Evolutionary conservation across 1,140 invertebrate genomes (phyloP), one percentile per base, ranked within the genome.

Genomic region (Mizuhopecten yessoensis): DNA sequence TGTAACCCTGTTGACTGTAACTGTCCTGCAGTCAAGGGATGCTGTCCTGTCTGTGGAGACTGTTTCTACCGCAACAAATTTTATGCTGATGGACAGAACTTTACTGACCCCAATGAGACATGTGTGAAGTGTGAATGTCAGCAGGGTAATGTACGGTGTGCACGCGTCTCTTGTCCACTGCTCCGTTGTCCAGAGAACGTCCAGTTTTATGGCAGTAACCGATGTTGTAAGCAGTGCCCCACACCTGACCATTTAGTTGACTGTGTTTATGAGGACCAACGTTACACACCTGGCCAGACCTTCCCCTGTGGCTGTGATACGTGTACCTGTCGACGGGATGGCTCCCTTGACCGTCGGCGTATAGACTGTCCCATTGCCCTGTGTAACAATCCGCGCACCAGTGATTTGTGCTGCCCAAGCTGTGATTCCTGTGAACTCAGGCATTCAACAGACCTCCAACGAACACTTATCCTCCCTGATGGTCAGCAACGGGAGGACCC

Each of bases 161-260:
- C 92, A 20, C 90, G 86, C 0, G 89, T 92, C 2, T 88, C 91
- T 9, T 96, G 95, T 92, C 92, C 94, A 23, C 57, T 75, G 9
- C 57, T 75, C 23, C 57, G 9, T 7, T 75, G 57, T 29, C 86
- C 90, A 34, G 93, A 94, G 9, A 75, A 90, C 17, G 95, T 95
- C 91, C 90, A 90, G 45, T 93, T 95, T 90, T 95, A 95, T 34
- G 92, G 91, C 29, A 49, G 88, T n/a, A 87, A 75, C 9, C 91
- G 92, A 36, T 96, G 95, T 89, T 96, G 95, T 90, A 95, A 94
- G 0, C 92, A 92, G 0, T 96, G 95, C n/a, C 57, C 57, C 57
- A 29, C 57, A 75, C 57, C 57, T 3, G 57, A 75, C n/a, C 57
- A n/a, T 11, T 17, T 75, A 91, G 87, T 91, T 17, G 93, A 94